Conservation (phyloP, 1,140 invertebrate species). For the Paracyclopina nana region DNA sequence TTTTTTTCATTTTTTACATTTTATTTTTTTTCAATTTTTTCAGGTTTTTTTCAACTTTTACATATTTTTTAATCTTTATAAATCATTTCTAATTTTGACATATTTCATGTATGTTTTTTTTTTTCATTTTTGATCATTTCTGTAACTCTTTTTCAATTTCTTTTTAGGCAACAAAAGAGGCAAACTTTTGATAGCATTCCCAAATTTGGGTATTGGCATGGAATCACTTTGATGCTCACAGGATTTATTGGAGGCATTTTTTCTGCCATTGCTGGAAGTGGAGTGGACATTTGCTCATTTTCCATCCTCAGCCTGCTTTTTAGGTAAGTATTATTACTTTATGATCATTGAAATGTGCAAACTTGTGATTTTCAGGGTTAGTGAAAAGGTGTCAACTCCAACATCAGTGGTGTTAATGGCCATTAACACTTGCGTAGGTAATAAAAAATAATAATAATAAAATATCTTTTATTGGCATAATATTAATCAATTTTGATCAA, state of each 20-base stretch:
- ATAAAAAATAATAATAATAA: too few relatives aligned
- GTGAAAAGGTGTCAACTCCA: slow-evolving; percentile 13
- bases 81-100: too few relatives aligned
- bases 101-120: too few relatives aligned
- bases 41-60: too few relatives aligned
- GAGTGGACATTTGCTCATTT: slow-evolving; percentile 12
- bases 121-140: too few relatives aligned
- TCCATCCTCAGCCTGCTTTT: slow-evolving; percentile 8
- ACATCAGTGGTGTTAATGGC: slow-evolving; percentile 12
- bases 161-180: slow-evolving; percentile 13
- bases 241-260: slow-evolving; percentile 9
- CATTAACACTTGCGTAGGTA: slow-evolving; percentile 14
- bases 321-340: too few relatives aligned
- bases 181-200: slow-evolving; percentile 11
- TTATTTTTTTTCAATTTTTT: too few relatives aligned
- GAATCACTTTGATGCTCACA: neutral
- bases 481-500: too few relatives aligned
- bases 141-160: too few relatives aligned
- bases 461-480: too few relatives aligned
- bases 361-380: slow-evolving; percentile 8
- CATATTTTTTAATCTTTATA: too few relatives aligned
- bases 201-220: slow-evolving; percentile 10
- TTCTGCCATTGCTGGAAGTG: slow-evolving; percentile 10
- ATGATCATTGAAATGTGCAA: neutral
- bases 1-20: too few relatives aligned